These are phyloP conservation scores for Syngnathus floridae DNA, from an alignment of 2,113 vertebrate species.

Conservation along the genomic window DNA sequence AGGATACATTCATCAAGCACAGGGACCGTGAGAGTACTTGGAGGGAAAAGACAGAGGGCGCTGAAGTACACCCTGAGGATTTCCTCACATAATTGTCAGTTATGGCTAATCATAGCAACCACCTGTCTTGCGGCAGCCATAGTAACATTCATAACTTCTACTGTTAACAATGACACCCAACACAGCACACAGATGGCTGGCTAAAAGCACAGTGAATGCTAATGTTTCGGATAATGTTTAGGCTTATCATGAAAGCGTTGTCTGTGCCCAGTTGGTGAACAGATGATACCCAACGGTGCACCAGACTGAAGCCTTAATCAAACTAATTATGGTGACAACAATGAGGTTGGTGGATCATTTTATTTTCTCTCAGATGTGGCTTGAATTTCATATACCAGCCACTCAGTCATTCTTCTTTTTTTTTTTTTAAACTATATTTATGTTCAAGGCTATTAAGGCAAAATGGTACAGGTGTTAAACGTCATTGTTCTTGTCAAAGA, in stretches of 20 bases:
- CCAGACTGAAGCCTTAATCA: conserved; percentile 22
- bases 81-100: conserved; percentile 53
- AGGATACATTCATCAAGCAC: conserved; percentile 32
- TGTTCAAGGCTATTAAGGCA: not conserved
- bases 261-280: conserved; percentile 31
- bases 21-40: conserved; percentile 16
- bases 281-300: conserved; percentile 4
- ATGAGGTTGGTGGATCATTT: conserved; percentile 20
- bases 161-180: conserved; percentile 37
- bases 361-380: conserved; percentile 14
- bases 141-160: conserved; percentile 52
- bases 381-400: conserved; percentile 46
- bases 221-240: conserved; percentile 21
- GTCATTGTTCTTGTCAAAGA: conserved; percentile 47
- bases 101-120: conserved; percentile 62
- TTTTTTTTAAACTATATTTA: conserved; percentile 1
- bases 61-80: conserved; percentile 47
- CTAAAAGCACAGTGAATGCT: conserved; percentile 31
- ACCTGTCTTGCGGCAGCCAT: conserved; percentile 54
- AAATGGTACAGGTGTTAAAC: conserved; percentile 7
- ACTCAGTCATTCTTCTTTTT: not conserved
- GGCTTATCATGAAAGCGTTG: not conserved
- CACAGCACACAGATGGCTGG: conserved; percentile 53
- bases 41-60: conserved; percentile 19
- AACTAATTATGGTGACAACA: conserved; percentile 37